phyloP scores from a whole-genome alignment of 2,113 vertebrate genomes.

The Agelaius tricolor region DNA sequence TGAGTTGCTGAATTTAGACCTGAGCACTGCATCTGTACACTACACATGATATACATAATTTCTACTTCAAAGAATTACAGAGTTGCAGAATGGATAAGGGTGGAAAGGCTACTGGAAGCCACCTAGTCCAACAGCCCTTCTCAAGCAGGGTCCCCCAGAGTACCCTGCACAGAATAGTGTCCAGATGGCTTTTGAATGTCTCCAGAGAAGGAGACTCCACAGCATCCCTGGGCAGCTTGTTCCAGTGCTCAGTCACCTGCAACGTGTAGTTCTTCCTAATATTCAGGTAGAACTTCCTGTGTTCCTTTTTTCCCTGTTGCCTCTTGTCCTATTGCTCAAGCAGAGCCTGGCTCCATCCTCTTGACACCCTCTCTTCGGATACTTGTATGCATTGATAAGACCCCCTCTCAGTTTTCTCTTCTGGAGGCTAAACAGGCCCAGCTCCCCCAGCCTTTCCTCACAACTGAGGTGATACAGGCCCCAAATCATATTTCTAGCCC shows the following conservation, averaged over 20 bases:
- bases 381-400: background rate
- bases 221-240: background rate
- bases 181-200: background rate
- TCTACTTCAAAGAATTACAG: background rate
- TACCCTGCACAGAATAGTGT: no score
- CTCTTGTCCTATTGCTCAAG: background rate
- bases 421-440: background rate
- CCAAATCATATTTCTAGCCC: no score
- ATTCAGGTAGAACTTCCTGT: background rate
- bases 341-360: background rate
- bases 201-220: background rate
- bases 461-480: background rate
- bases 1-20: background rate
- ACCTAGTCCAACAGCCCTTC: background rate
- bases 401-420: background rate
- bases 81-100: background rate
- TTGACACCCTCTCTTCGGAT: background rate
- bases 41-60: background rate
- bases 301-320: background rate
- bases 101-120: background rate
- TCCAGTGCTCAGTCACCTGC: background rate
- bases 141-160: background rate
- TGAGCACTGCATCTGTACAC: background rate
- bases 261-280: background rate
- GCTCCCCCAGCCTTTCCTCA: background rate